Base-by-base conservation (phyloP, 2,888 invertebrate genomes). In the Erebia ligea region DNA sequence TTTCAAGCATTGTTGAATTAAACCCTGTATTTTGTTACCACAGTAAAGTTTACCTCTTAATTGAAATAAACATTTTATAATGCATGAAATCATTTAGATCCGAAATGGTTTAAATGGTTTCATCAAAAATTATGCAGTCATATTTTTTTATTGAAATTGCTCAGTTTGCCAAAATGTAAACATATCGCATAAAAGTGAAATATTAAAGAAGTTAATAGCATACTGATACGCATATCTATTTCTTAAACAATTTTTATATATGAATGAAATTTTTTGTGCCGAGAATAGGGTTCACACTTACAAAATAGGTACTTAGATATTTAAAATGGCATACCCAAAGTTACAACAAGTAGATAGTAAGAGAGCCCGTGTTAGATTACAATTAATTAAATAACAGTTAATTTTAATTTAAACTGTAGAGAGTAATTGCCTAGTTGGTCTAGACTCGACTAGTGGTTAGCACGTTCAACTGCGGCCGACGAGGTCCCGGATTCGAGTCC, bases 221-320 rank as follows among this genome's bases (percentile, higher is more conserved):
- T 45, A 13, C 13, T 13, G 13, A 11, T 13, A 9, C 45, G 3
- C 11, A 45, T 45, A 40, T 59, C 9, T 59, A 61, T 61, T 61
- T 61, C 45, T 61, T 45, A 61, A 61, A 61, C 61, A 61, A 34
- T 45, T 61, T 61, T 59, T 45, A 61, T 61, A 21, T 15, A 21
- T 45, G 61, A 61, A 61, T 61, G 45, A 61, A 61, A 45, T 61
- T 61, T 61, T 61, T 21, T 45, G 4, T 61, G 3, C 19, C 4
- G 11, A 40, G 8, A 34, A 19, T 45, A 61, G 45, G 61, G 61
- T 4, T 61, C 45, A 45, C 61, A 61, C 61, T 61, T 61, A 11
- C 17, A 10, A 15, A 19, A 17, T 8, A 19, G 19, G 10, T 54
- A 54, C 19, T 50, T 6, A 15, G 19, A 19, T 54, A 54, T 54